A percentile compares a stretch with the other conserved stretches of the same genome.
Evolutionary conservation across 2,797 vertebrate genomes (phyloP).

Genomic region (Acipenser oxyrinchus): DNA sequence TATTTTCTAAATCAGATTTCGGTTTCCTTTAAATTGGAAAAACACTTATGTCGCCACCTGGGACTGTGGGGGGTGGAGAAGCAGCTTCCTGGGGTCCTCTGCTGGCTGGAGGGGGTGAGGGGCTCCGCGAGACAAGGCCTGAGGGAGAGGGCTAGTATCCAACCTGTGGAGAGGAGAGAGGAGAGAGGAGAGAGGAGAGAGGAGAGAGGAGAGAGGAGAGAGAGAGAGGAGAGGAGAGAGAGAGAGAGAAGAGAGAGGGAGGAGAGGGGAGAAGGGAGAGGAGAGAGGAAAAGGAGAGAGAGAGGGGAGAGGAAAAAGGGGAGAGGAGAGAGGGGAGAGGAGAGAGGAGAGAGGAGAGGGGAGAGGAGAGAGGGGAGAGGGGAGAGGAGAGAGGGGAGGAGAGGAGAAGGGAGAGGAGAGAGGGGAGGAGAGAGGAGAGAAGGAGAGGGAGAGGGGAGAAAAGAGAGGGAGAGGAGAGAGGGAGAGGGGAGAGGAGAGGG

Average conservation of each 20-base stretch:
- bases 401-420: slow-evolving; percentile 1
- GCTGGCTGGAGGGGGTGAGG: slow-evolving; percentile 27
- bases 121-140: slow-evolving; percentile 3
- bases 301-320: neutral
- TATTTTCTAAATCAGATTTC: slow-evolving; percentile 35
- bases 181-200: neutral
- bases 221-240: neutral
- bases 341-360: no score
- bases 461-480: no score
- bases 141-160: neutral
- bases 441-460: no score
- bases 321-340: neutral
- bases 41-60: slow-evolving; percentile 42
- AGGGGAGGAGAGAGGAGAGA: no score
- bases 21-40: slow-evolving; percentile 62
- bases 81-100: neutral
- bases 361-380: no score
- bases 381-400: no score
- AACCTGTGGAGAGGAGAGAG: slow-evolving; percentile 31
- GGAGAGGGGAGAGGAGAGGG: neutral
- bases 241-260: neutral
- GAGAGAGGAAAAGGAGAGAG: neutral
- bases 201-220: neutral
- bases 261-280: neutral
- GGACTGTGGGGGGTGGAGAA: slow-evolving; percentile 17